phyloP scores from a whole-genome alignment of 1,140 invertebrate species.

The Musca domestica region DNA sequence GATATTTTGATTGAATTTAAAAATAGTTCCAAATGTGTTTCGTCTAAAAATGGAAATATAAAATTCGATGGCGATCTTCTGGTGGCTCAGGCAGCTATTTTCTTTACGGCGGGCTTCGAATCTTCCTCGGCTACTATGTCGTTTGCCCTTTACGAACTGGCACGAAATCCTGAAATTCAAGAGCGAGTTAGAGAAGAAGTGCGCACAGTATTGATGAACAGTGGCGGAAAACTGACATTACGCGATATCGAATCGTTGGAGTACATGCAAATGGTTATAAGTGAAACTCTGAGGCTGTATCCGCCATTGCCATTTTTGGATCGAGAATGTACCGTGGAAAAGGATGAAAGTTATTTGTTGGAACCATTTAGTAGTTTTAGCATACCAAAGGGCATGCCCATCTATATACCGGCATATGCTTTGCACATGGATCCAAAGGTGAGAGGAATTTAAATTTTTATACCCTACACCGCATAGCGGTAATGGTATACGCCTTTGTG shows the following conservation, averaged over 20 bases:
- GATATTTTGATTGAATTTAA: conserved; percentile 51
- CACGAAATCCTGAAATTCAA: conserved; percentile 54
- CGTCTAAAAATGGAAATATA: conserved; percentile 27
- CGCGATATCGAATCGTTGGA: conserved; percentile 52
- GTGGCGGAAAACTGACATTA: conserved; percentile 51
- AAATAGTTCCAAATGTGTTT: conserved; percentile 29
- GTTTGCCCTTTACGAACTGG: conserved; percentile 57
- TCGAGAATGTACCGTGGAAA: conserved; percentile 48
- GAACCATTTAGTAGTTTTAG: conserved; percentile 35
- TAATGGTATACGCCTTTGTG: too few species aligned
- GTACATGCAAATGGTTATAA: conserved; percentile 54
- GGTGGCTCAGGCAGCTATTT: conserved; percentile 63
- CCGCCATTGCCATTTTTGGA: conserved; percentile 60
- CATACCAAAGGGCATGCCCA: conserved; percentile 43
- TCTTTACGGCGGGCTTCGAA: conserved; percentile 64
- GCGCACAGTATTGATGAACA: conserved; percentile 43
- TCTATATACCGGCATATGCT: conserved; percentile 46
- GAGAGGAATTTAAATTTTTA: background rate
- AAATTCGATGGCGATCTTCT: conserved; percentile 54
- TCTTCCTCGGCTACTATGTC: conserved; percentile 55
- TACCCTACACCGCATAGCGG: too few species aligned
- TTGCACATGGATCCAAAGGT: conserved; percentile 49
- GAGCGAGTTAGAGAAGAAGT: conserved; percentile 55
- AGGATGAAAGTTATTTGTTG: conserved; percentile 31
- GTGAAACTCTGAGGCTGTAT: conserved; percentile 61